These are phyloP conservation scores for Istiophorus platypterus DNA, from an alignment of 2,113 vertebrate species.

Conservation along the genomic window DNA sequence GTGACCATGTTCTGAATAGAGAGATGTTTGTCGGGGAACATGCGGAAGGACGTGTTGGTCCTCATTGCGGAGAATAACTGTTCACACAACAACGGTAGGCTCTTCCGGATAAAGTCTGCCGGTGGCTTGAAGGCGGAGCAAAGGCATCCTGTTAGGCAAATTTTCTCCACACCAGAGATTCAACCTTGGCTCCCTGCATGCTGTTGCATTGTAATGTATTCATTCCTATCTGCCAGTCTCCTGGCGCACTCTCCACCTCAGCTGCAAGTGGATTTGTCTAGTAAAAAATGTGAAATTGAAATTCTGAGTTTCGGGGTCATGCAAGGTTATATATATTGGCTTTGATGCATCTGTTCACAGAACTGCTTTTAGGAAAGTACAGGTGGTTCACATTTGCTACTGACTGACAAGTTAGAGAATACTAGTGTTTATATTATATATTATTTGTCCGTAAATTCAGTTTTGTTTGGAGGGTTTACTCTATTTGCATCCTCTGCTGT, in stretches of 20 bases:
- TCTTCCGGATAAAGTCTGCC: constrained; percentile 32
- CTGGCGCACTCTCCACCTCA: constrained; percentile 19
- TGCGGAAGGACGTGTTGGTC: constrained; percentile 27
- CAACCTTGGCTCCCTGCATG: constrained; percentile 42
- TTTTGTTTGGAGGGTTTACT: constrained; percentile 20
- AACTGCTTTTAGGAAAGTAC: background rate
- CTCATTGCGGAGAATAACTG: constrained; percentile 28
- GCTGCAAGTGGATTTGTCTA: constrained; percentile 50
- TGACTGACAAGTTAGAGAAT: background rate
- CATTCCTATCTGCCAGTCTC: constrained; percentile 39
- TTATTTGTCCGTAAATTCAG: constrained; percentile 8
- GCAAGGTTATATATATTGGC: constrained; percentile 19
- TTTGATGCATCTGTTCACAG: constrained; percentile 14
- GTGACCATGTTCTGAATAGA: background rate
- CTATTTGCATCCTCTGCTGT: constrained; percentile 12
- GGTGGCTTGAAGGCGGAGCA: constrained; percentile 45
- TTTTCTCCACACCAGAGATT: constrained; percentile 39
- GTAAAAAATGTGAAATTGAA: constrained; percentile 45
- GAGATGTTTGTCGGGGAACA: constrained; percentile 23
- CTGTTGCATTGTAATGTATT: constrained; percentile 55
- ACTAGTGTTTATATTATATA: constrained; percentile 9
- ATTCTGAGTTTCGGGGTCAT: constrained; percentile 38
- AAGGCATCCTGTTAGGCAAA: constrained; percentile 50
- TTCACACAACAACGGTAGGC: constrained; percentile 37
- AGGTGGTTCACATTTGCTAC: constrained; percentile 8